Evolutionary conservation across 2,888 invertebrate genomes (phyloP).

Genomic region (Melinaea menophilus): DNA sequence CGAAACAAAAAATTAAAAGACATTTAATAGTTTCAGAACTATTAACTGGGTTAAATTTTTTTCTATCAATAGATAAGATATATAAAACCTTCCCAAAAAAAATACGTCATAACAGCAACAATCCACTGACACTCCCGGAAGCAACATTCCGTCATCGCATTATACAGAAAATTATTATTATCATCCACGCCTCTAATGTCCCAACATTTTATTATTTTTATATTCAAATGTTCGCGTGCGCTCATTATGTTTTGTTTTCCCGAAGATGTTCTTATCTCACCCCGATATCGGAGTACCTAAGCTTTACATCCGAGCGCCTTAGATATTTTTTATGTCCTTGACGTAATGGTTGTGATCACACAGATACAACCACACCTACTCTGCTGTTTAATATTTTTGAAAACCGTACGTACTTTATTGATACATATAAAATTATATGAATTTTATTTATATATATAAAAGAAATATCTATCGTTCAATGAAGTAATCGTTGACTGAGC

Average conservation of each 20-base stretch:
- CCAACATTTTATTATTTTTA: constrained; percentile 1
- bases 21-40: not conserved
- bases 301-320: not conserved
- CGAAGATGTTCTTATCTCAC: constrained; percentile 22
- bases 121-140: not conserved
- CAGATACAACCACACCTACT: no score
- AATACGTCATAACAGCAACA: not conserved
- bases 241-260: constrained; percentile 25
- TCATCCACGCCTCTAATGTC: constrained; percentile 5
- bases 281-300: constrained; percentile 10
- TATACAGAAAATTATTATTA: constrained; percentile 2
- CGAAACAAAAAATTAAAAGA: not conserved
- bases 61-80: no score
- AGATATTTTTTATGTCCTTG: not conserved
- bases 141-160: not conserved
- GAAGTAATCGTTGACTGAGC: no score
- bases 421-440: no score
- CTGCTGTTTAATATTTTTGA: no score
- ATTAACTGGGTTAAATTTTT: not conserved
- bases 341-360: not conserved
- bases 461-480: no score
- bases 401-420: no score
- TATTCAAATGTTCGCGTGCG: constrained; percentile 6
- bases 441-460: no score
- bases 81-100: no score